Percentiles rank a stretch among this genome's conserved stretches.
Evolutionary conservation across 2,888 invertebrate species (phyloP).

Genomic region (Amphipyra tragopoginis): DNA sequence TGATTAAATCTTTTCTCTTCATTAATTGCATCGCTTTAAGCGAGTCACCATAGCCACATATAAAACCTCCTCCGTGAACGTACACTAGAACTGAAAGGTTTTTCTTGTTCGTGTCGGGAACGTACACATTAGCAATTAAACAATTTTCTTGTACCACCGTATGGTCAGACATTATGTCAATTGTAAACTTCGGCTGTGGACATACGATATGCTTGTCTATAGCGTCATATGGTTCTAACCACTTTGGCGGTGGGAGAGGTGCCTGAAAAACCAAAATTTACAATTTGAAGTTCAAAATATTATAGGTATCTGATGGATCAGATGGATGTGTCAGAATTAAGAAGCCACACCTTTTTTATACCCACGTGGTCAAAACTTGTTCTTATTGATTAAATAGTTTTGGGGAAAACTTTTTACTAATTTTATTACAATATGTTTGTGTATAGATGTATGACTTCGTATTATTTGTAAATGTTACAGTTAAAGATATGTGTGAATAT

Average conservation of each 20-base stretch:
- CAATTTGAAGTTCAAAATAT: too few species aligned
- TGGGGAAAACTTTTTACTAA: too few species aligned
- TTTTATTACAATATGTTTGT: too few species aligned
- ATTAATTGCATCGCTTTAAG: slow-evolving; percentile 47
- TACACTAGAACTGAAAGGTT: slow-evolving; percentile 68
- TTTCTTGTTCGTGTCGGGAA: slow-evolving; percentile 67
- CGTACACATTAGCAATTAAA: slow-evolving; percentile 71
- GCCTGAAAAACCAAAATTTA: slow-evolving; percentile 56
- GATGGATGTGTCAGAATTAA: too few species aligned
- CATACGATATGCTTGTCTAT: slow-evolving; percentile 53
- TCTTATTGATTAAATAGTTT: too few species aligned
- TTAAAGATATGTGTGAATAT: too few species aligned
- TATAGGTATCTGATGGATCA: too few species aligned
- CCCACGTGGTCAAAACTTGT: too few species aligned
- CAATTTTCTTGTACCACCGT: slow-evolving; percentile 68
- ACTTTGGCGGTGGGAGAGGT: slow-evolving; percentile 65
- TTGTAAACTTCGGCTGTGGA: slow-evolving; percentile 61
- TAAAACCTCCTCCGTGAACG: slow-evolving; percentile 66
- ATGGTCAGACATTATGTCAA: not conserved
- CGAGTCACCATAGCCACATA: slow-evolving; percentile 55
- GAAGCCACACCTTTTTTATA: too few species aligned
- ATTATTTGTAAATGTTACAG: too few species aligned
- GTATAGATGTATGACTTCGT: too few species aligned
- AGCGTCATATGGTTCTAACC: slow-evolving; percentile 61
- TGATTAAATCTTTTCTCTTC: slow-evolving; percentile 56